Conservation (phyloP, 2,113 vertebrate species). For the Callionymus lyra region DNA sequence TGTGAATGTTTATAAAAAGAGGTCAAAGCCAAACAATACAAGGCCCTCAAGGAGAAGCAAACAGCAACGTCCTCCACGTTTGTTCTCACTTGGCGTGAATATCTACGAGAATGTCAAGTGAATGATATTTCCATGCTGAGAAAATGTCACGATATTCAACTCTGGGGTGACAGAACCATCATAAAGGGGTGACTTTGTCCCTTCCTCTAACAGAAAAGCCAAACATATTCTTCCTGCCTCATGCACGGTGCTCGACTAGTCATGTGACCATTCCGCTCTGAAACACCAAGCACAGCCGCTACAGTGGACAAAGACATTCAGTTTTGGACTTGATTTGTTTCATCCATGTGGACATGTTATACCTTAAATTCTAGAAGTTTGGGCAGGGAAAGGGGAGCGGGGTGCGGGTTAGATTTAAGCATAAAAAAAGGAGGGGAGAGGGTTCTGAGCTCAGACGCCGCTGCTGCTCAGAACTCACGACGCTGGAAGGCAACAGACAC, state of each 20-base stretch:
- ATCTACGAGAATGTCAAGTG: conserved; percentile 29
- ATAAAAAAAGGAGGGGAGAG: conserved; percentile 30
- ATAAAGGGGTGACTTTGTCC: conserved; percentile 25
- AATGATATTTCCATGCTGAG: conserved; percentile 49
- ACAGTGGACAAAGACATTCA: conserved; percentile 48
- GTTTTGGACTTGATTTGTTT: conserved; percentile 33
- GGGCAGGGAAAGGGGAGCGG: conserved; percentile 15
- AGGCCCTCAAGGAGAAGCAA: conserved; percentile 30
- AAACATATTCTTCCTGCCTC: conserved; percentile 50
- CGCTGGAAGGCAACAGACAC: conserved; percentile 64
- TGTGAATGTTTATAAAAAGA: conserved; percentile 47
- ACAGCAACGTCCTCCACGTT: conserved; percentile 29
- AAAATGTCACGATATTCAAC: conserved; percentile 32
- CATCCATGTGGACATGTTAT: conserved; percentile 43
- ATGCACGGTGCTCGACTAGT: conserved; percentile 39
- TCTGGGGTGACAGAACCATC: conserved; percentile 43
- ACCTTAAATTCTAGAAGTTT: conserved; percentile 50
- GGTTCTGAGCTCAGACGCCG: conserved; percentile 56
- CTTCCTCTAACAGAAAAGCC: conserved; percentile 26
- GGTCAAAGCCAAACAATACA: conserved; percentile 44
- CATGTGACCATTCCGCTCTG: conserved; percentile 38
- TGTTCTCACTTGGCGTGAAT: conserved; percentile 23
- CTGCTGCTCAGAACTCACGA: conserved; percentile 53
- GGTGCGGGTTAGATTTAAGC: conserved; percentile 28
- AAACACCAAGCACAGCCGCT: conserved; percentile 46